Base-by-base conservation (phyloP, 2,888 invertebrate species). In the Polydrusus pterygomalis region DNA sequence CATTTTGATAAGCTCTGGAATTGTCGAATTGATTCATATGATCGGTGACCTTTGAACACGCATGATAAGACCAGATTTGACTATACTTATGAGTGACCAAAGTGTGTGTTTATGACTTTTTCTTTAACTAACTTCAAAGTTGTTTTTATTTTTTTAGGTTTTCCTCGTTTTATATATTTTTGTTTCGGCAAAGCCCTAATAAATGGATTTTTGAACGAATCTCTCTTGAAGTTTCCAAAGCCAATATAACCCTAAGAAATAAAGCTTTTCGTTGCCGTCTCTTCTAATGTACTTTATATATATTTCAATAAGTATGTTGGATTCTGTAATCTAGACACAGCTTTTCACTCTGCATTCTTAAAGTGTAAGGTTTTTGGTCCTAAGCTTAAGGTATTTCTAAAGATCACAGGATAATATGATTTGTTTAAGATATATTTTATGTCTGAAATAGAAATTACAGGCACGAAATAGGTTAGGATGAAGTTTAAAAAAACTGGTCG, bases 341-440 rank as follows among this genome's bases (percentile, higher is more conserved):
- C 63, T 70, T 70, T 70, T 70, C 70, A 70, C 70, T 70, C 63
- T 47, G 51, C 49, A 70, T 62, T 38, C 38, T 45, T 40, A 43
- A 70, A 58, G 60, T 45, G 54, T 68, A 43, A 43, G 11, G 43
- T 43, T 43, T 43, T 43, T 43, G n/a, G n/a, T n/a, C 34, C 34
- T 34, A 34, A 34, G 7, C 34, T 34, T 34, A 34, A 34, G 3
- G 43, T 40, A 43, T 7, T 43, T 43, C 13, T 13, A 43, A 43
- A 43, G 43, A n/a, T 43, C n/a, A 3, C 2, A 13, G 43, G 43
- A 43, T 43, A 43, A 13, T 43, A n/a, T 6, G 43, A 43, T 1
- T 43, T 6, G 1, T 43, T 43, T 43, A 6, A 8, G 10, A 40
- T 8, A n/a, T n/a, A 13, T 43, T 2, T 43, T 43, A 3, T 43